phyloP scores from a whole-genome alignment of 2,888 invertebrate species.

The Tanypteryx hageni region DNA sequence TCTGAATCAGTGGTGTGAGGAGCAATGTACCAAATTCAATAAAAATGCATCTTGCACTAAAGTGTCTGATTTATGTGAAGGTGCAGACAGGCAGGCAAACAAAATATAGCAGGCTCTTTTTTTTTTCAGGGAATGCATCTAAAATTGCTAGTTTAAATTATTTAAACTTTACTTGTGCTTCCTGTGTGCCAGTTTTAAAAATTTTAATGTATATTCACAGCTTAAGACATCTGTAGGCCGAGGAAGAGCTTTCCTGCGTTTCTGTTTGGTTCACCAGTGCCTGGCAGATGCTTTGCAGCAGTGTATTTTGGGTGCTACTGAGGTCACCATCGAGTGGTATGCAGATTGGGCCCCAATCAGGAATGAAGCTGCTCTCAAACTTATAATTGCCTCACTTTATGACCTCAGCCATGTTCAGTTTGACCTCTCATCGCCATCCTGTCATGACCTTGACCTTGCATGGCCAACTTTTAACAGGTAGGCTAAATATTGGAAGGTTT shows the following conservation, averaged over 20 bases:
- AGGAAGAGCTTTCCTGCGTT: conserved; percentile 74
- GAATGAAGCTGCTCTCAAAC: conserved; percentile 10
- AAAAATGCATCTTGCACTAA: no score
- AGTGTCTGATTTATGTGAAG: no score
- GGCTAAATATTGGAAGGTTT: conserved; percentile 42
- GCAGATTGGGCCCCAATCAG: conserved; percentile 63
- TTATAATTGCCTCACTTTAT: conserved; percentile 73
- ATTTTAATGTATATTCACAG: conserved; percentile 69
- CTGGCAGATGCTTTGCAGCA: conserved; percentile 75
- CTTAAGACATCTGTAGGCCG: conserved; percentile 74
- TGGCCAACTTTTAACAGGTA: conserved; percentile 75
- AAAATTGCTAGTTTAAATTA: no score
- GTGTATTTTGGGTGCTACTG: conserved; percentile 73
- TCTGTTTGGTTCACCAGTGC: conserved; percentile 74
- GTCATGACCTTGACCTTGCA: conserved; percentile 74
- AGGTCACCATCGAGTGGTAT: conserved; percentile 69
- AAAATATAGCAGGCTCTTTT: no score
- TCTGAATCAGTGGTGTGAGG: no score
- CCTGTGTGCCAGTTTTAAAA: no score
- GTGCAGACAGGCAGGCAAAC: no score
- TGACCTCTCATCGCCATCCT: conserved; percentile 73
- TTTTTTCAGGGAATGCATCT: no score
- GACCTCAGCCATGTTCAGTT: conserved; percentile 75
- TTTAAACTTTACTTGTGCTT: no score
- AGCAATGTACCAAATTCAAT: no score